These are phyloP conservation scores for Napeogenes inachia DNA, from an alignment of 2,888 invertebrate genomes.

Conservation along the genomic window DNA sequence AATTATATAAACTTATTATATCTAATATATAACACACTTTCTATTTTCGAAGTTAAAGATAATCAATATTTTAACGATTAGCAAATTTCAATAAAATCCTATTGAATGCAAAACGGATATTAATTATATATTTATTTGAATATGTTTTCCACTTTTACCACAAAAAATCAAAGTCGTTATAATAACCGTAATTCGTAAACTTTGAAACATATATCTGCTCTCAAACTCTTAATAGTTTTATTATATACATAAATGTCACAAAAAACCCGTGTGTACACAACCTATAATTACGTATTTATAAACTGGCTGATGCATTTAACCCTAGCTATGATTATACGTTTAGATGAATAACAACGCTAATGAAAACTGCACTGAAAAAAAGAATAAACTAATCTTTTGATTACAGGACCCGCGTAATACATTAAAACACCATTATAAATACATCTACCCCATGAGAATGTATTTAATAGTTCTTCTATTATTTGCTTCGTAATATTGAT, in stretches of 20 bases:
- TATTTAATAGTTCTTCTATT: slow-evolving; percentile 51
- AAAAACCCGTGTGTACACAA: slow-evolving; percentile 37
- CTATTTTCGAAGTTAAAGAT: no score
- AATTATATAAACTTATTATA: not conserved
- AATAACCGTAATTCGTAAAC: no score
- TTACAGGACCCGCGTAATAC: slow-evolving; percentile 55
- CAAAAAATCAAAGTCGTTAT: no score
- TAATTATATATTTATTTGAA: no score
- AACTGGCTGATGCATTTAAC: slow-evolving; percentile 50
- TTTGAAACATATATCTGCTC: no score
- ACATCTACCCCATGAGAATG: slow-evolving; percentile 61
- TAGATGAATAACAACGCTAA: slow-evolving; percentile 44
- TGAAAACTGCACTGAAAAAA: slow-evolving; percentile 74
- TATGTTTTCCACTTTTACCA: no score
- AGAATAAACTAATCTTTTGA: slow-evolving; percentile 65
- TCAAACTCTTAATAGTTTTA: not conserved
- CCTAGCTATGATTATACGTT: slow-evolving; percentile 59
- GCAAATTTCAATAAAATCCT: no score
- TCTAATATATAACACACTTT: no score
- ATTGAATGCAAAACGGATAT: no score
- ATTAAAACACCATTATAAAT: slow-evolving; percentile 73
- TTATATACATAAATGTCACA: slow-evolving; percentile 24
- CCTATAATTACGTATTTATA: slow-evolving; percentile 62
- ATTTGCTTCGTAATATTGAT: slow-evolving; percentile 49
- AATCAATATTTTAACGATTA: no score